Evolutionary conservation across 2,113 vertebrate genomes (phyloP), one percentile per base, ranked within the genome.

Genomic region (Grus americana): DNA sequence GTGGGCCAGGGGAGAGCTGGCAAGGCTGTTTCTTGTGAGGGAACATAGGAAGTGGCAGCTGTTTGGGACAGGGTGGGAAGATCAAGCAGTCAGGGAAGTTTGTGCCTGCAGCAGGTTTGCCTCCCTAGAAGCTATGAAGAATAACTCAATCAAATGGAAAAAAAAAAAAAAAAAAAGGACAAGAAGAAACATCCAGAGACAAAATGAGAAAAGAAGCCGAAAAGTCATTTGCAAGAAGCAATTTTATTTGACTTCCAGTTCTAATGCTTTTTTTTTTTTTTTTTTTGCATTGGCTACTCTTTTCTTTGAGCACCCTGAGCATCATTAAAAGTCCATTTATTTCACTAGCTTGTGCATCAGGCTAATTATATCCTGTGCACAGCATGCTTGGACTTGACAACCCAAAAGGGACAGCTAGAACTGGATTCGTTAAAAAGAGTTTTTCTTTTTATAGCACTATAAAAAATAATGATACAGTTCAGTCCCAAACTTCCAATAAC

Each of bases 391-490:
- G 54, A 71, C 75, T 90, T 79, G 58, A 95, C 82, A 86, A 83
- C 46, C 78, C 93, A 90, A 94, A 95, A 93, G 83, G 93, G 90
- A 91, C 62, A 87, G 44, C 61, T 91, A 95, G 80, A 83, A 66
- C 58, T 79, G 54, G 62, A 82, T 94, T 92, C 4, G 0, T 80
- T 80, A 90, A 91, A 95, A 97, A 73, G 49, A 79, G 34, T 52
- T 88, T 90, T 95, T 84, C 38, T 12, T 96, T 97, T 97, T 95
- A 92, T 82, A 61, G 62, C 32, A 52, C 92, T 92, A 88, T 96
- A 96, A 97, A 97, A 95, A 88, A 92, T 93, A 94, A 95, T 73
- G 66, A 90, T 75, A 63, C 73, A 61, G 8, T 74, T 94, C 72
- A 84, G 78, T 96, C 92, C 58, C 86, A 93, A 95, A 85, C 72